Evolutionary conservation across 2,797 vertebrate genomes (phyloP).

Genomic region (Dermochelys coriacea): DNA sequence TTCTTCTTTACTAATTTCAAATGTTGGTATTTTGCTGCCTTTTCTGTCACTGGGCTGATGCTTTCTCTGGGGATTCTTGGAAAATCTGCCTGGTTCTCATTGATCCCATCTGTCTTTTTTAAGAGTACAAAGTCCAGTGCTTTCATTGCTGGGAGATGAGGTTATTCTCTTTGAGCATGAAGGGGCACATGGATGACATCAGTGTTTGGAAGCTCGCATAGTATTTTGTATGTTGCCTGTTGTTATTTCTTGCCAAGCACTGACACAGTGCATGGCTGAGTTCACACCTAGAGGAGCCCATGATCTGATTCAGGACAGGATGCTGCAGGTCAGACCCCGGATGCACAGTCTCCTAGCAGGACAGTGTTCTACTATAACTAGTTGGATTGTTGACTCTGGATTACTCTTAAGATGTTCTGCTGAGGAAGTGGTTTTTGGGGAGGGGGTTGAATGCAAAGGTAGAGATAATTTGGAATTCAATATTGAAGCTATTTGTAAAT

Average conservation of each 20-base stretch:
- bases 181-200: fast-evolving
- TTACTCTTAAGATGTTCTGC: not conserved
- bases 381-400: not conserved
- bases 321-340: not conserved
- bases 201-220: not conserved
- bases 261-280: not conserved
- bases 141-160: fast-evolving
- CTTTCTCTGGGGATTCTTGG: not conserved
- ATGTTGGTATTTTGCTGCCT: not conserved
- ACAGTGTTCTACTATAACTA: not conserved
- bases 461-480: not conserved
- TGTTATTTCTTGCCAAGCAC: not conserved
- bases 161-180: not conserved
- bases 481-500: not conserved
- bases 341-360: not conserved
- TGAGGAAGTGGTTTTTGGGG: not conserved
- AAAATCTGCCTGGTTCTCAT: not conserved
- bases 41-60: not conserved
- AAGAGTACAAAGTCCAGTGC: not conserved
- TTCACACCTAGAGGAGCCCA: not conserved
- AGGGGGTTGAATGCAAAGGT: not conserved
- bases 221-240: not conserved
- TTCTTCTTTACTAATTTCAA: not conserved
- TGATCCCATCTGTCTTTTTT: not conserved
- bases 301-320: not conserved